Percentiles rank a stretch among this genome's conserved stretches.
phyloP scores from a whole-genome alignment of 2,113 vertebrate species.

The Hippocampus abdominalis region DNA sequence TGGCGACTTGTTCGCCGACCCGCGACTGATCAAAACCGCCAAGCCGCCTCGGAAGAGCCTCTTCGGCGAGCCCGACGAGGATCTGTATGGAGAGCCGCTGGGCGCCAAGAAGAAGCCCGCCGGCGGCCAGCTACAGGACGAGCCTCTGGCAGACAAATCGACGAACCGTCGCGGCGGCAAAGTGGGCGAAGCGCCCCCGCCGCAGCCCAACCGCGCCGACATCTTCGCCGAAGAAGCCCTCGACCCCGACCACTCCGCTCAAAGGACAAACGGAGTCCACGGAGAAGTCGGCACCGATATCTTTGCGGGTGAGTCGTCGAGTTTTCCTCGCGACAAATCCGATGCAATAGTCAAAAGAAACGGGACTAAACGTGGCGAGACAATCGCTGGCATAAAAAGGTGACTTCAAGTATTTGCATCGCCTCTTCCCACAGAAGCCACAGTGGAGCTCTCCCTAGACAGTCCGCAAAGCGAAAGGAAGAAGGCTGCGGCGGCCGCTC shows the following conservation, averaged over 20 bases:
- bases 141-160: constrained; percentile 37
- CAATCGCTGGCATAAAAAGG: background rate
- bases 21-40: constrained; percentile 28
- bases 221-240: constrained; percentile 60
- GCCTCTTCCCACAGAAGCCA: constrained; percentile 77
- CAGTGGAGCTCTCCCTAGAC: constrained; percentile 90
- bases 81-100: constrained; percentile 60
- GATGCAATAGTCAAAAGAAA: too few relatives aligned
- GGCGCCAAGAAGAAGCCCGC: constrained; percentile 49
- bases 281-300: constrained; percentile 83
- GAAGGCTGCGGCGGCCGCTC: constrained; percentile 65
- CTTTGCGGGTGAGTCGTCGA: constrained; percentile 79
- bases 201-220: constrained; percentile 25
- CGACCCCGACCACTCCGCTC: constrained; percentile 27
- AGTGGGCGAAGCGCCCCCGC: constrained; percentile 17
- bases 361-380: too few relatives aligned
- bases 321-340: background rate
- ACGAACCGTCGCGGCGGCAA: background rate
- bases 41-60: constrained; percentile 55
- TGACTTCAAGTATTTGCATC: background rate
- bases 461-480: constrained; percentile 79
- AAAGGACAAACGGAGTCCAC: constrained; percentile 81
- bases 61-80: constrained; percentile 53
- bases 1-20: constrained; percentile 51
- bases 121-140: background rate